Conservation (phyloP, 2,113 vertebrate species). For the Thunnus maccoyii region DNA sequence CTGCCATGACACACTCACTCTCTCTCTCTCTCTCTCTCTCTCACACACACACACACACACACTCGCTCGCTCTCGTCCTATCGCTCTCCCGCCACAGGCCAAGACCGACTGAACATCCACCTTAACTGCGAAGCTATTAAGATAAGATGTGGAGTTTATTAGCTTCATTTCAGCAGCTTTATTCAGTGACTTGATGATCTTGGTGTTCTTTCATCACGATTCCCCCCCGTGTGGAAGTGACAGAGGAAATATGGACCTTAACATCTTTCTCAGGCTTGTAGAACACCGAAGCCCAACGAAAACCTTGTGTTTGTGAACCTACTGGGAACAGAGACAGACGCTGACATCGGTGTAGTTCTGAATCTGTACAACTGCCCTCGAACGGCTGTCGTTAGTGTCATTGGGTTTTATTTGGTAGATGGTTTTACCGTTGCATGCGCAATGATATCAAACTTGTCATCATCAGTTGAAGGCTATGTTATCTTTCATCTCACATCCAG, state of each 20-base stretch:
- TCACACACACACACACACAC: neutral
- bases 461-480: neutral
- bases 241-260: constrained; percentile 24
- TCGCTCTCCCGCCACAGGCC: constrained; percentile 5
- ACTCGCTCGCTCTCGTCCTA: neutral
- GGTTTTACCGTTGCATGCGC: too few relatives aligned
- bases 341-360: constrained; percentile 6
- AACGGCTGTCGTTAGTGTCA: constrained; percentile 6
- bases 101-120: constrained; percentile 26
- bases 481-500: neutral
- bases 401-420: neutral
- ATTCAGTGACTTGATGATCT: constrained; percentile 40
- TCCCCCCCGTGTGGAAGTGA: constrained; percentile 2
- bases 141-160: constrained; percentile 63
- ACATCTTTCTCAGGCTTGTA: constrained; percentile 6
- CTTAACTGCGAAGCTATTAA: constrained; percentile 55
- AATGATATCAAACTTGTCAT: too few relatives aligned
- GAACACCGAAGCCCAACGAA: constrained; percentile 1
- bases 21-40: neutral
- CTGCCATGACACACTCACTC: neutral
- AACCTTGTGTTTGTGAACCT: neutral
- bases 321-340: constrained; percentile 25
- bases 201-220: constrained; percentile 24
- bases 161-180: constrained; percentile 31
- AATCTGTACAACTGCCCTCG: constrained; percentile 14